Conservation (phyloP, 2,113 vertebrate genomes). For the Apteryx owenii region DNA sequence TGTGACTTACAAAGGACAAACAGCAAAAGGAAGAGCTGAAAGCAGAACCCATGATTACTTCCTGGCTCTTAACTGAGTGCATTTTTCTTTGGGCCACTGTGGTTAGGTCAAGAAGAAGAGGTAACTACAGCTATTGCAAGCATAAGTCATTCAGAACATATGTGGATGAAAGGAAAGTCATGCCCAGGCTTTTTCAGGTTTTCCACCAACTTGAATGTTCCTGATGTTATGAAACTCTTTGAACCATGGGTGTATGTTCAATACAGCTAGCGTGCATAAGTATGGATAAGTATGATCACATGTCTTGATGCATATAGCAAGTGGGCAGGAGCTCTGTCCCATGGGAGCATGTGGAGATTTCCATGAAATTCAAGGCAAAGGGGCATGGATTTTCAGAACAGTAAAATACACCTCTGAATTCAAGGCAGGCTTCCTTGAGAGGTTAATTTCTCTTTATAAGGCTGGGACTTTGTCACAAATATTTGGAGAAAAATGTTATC, state of each 20-base stretch:
- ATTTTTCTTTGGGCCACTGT: constrained; percentile 2
- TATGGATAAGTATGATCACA: not conserved
- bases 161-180: not conserved
- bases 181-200: not conserved
- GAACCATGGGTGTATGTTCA: not conserved
- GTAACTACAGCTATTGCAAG: not conserved
- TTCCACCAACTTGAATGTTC: not conserved
- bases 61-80: not conserved
- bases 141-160: not conserved
- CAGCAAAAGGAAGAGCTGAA: not conserved
- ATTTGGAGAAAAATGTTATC: not conserved
- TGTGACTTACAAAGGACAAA: not conserved
- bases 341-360: not conserved
- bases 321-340: not conserved
- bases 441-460: not conserved
- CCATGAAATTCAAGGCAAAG: not conserved
- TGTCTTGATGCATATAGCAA: not conserved
- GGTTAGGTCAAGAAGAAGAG: constrained; percentile 5
- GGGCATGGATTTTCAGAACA: not conserved
- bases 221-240: not conserved
- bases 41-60: not conserved
- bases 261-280: not conserved
- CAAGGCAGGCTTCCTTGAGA: not conserved
- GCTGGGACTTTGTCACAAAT: not conserved
- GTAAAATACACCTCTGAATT: not conserved